A percentile compares a stretch with the other conserved stretches of the same genome.
These are phyloP conservation scores for Agelaius phoeniceus DNA, from an alignment of 2,113 vertebrate species.

Conservation along the genomic window DNA sequence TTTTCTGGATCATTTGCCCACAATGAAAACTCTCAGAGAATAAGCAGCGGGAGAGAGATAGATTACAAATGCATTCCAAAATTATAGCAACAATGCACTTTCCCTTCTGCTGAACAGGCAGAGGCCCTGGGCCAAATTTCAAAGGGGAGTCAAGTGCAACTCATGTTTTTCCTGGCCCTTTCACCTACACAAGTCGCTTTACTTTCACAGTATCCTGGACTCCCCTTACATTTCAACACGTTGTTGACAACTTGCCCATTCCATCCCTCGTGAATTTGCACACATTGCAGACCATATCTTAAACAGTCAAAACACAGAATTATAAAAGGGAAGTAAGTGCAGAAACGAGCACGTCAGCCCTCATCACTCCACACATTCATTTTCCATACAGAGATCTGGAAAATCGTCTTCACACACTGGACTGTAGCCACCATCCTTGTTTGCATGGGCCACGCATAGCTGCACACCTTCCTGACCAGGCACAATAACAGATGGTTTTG, in stretches of 20 bases:
- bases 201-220: not conserved
- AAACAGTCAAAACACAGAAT: not conserved
- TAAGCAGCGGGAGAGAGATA: not conserved
- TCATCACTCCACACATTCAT: not conserved
- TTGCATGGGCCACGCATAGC: not conserved
- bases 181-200: not conserved
- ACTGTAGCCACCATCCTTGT: not conserved
- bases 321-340: not conserved
- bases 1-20: not conserved
- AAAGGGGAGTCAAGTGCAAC: not conserved
- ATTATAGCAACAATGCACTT: not conserved
- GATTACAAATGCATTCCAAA: not conserved
- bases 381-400: not conserved
- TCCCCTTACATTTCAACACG: not conserved
- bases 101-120: not conserved
- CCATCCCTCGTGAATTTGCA: not conserved
- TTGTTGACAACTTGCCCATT: not conserved
- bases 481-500: not conserved
- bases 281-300: not conserved
- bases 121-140: not conserved
- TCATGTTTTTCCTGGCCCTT: not conserved
- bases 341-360: fast-evolving
- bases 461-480: not conserved
- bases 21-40: not conserved
- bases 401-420: not conserved